Evolutionary conservation across 2,888 invertebrate species (phyloP).

Genomic region (Platerodrilus igneus): DNA sequence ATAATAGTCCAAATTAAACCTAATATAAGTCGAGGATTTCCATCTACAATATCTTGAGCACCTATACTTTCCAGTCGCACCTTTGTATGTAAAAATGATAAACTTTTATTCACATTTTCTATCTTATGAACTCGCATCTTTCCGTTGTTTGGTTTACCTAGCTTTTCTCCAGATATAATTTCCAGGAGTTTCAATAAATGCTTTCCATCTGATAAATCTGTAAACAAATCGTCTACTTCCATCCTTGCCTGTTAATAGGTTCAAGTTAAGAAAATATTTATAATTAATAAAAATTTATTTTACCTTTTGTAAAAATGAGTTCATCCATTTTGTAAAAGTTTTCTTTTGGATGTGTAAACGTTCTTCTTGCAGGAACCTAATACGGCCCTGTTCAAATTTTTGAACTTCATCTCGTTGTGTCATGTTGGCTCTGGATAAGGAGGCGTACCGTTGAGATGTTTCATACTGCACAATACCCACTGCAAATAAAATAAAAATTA

Average conservation of each 20-base stretch:
- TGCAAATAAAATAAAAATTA: conserved; percentile 16
- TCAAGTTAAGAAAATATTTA: background rate
- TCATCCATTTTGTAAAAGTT: conserved; percentile 99
- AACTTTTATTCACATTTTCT: conserved; percentile 96
- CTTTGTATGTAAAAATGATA: conserved; percentile 94
- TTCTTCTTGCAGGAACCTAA: conserved; percentile 95
- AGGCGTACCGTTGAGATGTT: conserved; percentile 43
- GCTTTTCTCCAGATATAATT: conserved; percentile 96
- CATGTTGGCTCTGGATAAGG: conserved; percentile 73
- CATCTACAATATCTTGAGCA: conserved; percentile 98
- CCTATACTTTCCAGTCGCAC: conserved; percentile 96
- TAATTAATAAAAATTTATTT: too few relatives aligned
- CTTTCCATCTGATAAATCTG: conserved; percentile 92
- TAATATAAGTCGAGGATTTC: conserved; percentile 92
- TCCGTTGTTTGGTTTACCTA: conserved; percentile 94
- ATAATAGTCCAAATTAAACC: conserved; percentile 99
- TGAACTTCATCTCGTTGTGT: conserved; percentile 87
- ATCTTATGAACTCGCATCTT: conserved; percentile 97
- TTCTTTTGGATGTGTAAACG: conserved; percentile 98
- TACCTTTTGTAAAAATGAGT: conserved; percentile 92
- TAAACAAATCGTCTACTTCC: conserved; percentile 97
- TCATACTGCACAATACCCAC: conserved; percentile 40
- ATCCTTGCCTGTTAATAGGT: conserved; percentile 74
- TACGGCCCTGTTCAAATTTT: conserved; percentile 95
- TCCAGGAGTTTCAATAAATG: conserved; percentile 89